Base-by-base conservation (phyloP, 2,113 vertebrate genomes). In the Hymenochirus boettgeri region DNA sequence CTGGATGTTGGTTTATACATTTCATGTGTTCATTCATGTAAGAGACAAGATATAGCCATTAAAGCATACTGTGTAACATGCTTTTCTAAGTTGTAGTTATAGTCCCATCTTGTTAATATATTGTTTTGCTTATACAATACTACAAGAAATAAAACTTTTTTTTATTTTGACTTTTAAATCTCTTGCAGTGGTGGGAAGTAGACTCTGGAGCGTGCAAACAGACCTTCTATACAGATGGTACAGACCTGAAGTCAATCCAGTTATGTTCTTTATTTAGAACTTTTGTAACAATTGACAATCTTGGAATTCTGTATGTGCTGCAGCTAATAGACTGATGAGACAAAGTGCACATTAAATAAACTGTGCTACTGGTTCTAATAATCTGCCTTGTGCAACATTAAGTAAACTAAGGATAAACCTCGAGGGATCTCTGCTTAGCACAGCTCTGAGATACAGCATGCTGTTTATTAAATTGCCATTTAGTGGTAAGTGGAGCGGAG, bases 251-350 rank as follows among this genome's bases (percentile, higher is more conserved):
- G 82, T 92, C 82, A 69, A 85, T 98, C 73, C 86, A 92, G 0
- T 92, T 92, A 67, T 96, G 93, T 0, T 66, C 88, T 2, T 77
- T 91, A 79, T 99, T 99, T 83, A 84, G 74, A 77, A 85, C 91
- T 13, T 99, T 89, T 18, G 86, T 97, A 77, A 99, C 94, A 74
- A 87, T 99, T 57, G 95, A 99, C 86, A 93, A 83, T 74, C 92
- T 97, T 46, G 96, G 96, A 22, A 93, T 96, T 82, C 92, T 98
- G 70, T 99, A 99, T 75, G 71, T 96, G 65, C 86, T 99, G 59
- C 85, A 82, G 82, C 89, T 82, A 60, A 74, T 90, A 62, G 83
- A 83, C 71, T 82, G 70, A 75, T 48, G 31, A 57, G 71, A 23
- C 74, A 45, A 4, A 12, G 24, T 39, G 56, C 63, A 54, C 62